phyloP scores from a whole-genome alignment of 2,888 invertebrate species.

The Octodonta nipae region DNA sequence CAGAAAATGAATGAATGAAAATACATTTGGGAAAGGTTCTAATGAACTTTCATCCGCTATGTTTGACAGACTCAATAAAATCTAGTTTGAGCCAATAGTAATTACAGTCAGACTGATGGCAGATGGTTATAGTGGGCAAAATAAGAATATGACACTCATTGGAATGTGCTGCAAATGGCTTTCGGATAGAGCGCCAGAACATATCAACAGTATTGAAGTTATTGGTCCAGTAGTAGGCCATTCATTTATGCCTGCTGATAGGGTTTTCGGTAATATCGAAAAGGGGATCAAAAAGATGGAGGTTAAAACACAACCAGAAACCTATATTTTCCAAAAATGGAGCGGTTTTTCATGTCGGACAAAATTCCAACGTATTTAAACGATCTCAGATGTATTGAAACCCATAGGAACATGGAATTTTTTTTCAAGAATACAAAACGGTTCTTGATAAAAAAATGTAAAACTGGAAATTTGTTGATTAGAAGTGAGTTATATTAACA shows the following conservation, averaged over 20 bases:
- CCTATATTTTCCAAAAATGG: too few relatives aligned
- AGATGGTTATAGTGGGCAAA: not conserved
- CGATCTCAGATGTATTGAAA: not conserved
- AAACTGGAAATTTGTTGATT: not conserved
- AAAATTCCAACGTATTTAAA: too few relatives aligned
- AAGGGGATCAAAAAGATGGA: slow-evolving; percentile 5
- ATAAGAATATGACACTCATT: not conserved
- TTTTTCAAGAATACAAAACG: not conserved
- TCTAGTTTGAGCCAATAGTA: not conserved
- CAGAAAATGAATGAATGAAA: slow-evolving; percentile 1
- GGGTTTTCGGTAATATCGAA: slow-evolving; percentile 5
- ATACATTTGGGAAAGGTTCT: not conserved
- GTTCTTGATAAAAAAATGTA: not conserved
- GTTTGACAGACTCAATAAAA: not conserved
- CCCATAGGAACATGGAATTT: not conserved
- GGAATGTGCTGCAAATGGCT: not conserved
- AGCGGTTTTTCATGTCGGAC: too few relatives aligned
- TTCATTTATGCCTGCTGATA: slow-evolving; percentile 4
- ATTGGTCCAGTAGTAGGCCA: slow-evolving; percentile 6
- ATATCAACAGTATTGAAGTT: slow-evolving; percentile 4
- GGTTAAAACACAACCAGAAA: not conserved
- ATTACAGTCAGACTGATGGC: not conserved
- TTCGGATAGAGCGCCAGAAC: not conserved
- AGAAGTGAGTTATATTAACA: not conserved
- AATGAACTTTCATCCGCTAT: not conserved